These are phyloP conservation scores for Diachasma alloeum DNA, from an alignment of 1,140 invertebrate species.

Conservation along the genomic window DNA sequence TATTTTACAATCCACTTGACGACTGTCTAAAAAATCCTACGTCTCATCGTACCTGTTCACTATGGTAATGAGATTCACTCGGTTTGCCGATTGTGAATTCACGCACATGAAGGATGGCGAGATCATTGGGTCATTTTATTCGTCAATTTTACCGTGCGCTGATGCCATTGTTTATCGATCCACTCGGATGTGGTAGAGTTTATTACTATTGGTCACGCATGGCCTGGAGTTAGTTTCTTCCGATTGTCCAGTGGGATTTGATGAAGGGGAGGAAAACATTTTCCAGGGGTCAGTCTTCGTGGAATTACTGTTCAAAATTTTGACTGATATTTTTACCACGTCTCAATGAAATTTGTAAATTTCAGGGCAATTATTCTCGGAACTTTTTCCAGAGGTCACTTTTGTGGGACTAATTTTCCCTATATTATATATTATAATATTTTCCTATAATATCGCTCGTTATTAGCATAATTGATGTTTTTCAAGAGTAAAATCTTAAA, in stretches of 20 bases:
- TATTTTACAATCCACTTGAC: constrained; percentile 16
- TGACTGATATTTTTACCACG: no score
- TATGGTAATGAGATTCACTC: not conserved
- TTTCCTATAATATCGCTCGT: no score
- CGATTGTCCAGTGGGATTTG: not conserved
- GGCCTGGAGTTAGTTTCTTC: not conserved
- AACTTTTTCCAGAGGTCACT: no score
- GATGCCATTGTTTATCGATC: not conserved
- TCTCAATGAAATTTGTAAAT: no score
- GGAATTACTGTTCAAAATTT: no score
- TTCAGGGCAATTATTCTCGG: no score
- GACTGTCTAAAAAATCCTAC: constrained; percentile 17
- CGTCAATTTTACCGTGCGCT: not conserved
- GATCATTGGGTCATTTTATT: not conserved
- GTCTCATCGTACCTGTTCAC: not conserved
- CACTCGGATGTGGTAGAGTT: not conserved
- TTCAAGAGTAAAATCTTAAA: no score
- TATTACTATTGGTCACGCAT: not conserved
- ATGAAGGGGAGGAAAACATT: not conserved
- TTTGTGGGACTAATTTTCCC: no score
- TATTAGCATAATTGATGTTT: no score
- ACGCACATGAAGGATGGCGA: not conserved
- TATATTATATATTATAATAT: no score
- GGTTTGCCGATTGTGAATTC: not conserved
- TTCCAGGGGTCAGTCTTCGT: not conserved